Conservation (phyloP, 2,113 vertebrate genomes). For the Syngnathus floridae region DNA sequence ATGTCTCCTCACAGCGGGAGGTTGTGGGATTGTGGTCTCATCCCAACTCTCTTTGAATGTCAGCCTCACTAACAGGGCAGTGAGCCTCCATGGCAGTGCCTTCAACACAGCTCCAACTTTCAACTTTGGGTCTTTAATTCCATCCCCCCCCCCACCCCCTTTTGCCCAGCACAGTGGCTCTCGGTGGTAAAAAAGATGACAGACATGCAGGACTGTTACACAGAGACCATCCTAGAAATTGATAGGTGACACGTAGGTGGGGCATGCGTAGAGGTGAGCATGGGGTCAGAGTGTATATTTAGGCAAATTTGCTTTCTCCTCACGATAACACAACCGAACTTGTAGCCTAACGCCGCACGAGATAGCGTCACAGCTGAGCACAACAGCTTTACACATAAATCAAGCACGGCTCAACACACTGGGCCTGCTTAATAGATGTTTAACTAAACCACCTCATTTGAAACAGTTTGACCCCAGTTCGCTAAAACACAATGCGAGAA, state of each 20-base stretch:
- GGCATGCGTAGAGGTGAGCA: conserved; percentile 40
- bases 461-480: conserved; percentile 75
- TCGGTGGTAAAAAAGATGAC: conserved; percentile 46
- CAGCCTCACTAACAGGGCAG: conserved; percentile 67
- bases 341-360: conserved; percentile 31
- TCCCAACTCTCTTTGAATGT: conserved; percentile 68
- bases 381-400: conserved; percentile 72
- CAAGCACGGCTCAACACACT: conserved; percentile 62
- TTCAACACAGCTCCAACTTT: conserved; percentile 61
- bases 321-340: conserved; percentile 33
- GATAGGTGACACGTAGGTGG: conserved; percentile 2
- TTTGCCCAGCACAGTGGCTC: conserved; percentile 42
- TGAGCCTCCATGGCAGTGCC: conserved; percentile 52
- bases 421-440: conserved; percentile 75
- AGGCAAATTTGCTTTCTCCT: conserved; percentile 28
- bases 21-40: conserved; percentile 64
- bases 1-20: conserved; percentile 67
- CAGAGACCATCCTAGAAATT: neutral
- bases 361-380: conserved; percentile 52
- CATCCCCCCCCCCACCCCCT: neutral
- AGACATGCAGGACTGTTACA: neutral
- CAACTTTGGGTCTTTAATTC: conserved; percentile 55
- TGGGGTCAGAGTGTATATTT: conserved; percentile 36
- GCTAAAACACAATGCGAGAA: conserved; percentile 75
- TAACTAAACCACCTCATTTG: conserved; percentile 78